Evolutionary conservation across 2,888 invertebrate genomes (phyloP).

Genomic region (Halictus quadricinctus): DNA sequence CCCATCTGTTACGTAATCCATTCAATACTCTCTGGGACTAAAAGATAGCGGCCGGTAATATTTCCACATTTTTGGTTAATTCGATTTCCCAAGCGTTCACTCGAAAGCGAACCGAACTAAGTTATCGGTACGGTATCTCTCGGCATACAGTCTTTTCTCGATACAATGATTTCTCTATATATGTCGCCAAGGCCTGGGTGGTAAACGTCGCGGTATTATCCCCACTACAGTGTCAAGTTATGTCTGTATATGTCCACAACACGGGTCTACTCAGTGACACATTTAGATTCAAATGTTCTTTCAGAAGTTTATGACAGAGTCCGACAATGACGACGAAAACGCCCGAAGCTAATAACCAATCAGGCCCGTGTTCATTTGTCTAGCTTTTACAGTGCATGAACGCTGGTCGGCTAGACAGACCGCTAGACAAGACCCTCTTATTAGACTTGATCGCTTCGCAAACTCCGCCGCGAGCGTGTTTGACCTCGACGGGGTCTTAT

Average conservation of each 20-base stretch:
- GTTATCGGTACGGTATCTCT: neutral
- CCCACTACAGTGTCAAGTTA: too few species aligned
- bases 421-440: neutral
- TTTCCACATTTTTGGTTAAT: neutral
- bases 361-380: neutral
- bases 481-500: neutral
- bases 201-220: too few species aligned
- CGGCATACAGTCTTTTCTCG: too few species aligned
- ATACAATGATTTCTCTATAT: too few species aligned
- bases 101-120: neutral
- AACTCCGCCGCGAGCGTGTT: neutral
- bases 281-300: too few species aligned
- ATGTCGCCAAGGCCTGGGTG: too few species aligned
- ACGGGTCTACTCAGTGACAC: too few species aligned
- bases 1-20: neutral
- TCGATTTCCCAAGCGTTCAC: neutral
- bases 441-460: slow-evolving; percentile 8
- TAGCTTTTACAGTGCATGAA: neutral
- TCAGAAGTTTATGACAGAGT: neutral
- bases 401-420: neutral
- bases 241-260: too few species aligned
- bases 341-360: neutral
- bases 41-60: neutral
- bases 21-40: neutral
- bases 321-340: neutral